Evolutionary conservation across 2,797 vertebrate species (phyloP), one percentile per base, ranked within the genome.

Genomic region (Dromococcyx pavoninus): DNA sequence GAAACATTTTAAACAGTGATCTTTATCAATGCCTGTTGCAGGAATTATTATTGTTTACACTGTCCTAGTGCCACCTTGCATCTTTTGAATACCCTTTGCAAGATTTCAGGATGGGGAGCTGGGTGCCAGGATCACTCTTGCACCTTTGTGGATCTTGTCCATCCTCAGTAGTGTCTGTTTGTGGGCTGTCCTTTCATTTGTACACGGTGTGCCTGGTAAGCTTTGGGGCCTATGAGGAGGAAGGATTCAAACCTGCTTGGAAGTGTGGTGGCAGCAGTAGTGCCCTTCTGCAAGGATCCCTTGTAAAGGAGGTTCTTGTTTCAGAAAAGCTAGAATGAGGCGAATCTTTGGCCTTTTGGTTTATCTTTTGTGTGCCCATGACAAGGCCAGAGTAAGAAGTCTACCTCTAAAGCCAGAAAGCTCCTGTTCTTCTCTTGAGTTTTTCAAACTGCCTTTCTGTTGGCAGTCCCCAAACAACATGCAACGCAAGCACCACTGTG

Each of bases 401-500:
- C 72, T 70, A 10, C 13, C 9, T 7, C 51, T 43, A 33, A 79
- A 73, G 76, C 16, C 3, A 2, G 37, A 56, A 51, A 44, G 24
- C 10, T 79, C 11, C 39, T 54, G 32, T 62, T 89, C 46, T 4
- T 2, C 24, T 78, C 54, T 10, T 53, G 28, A 75, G 15, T 56
- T 58, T 81, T 90, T 62, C 21, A 50, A 2, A 69, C 21, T 65
- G 67, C 28, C 5, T 79, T 88, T 86, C 32, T 76, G 79, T 22
- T 66, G 14, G 32, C 48, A 60, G 28, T 67, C 19, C 8, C 35
- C 51, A 35, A 62, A 46, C 54, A 51, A 19, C 1, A 0, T 1
- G 43, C 0, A 0, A 41, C 33, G n/a, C 2, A 1, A 70, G 30
- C 2, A 2, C n/a, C 0, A 1, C 86, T 67, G 48, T 51, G 30